These are phyloP conservation scores for Eumerus sabulonum DNA, from an alignment of 2,888 invertebrate genomes.

Conservation along the genomic window DNA sequence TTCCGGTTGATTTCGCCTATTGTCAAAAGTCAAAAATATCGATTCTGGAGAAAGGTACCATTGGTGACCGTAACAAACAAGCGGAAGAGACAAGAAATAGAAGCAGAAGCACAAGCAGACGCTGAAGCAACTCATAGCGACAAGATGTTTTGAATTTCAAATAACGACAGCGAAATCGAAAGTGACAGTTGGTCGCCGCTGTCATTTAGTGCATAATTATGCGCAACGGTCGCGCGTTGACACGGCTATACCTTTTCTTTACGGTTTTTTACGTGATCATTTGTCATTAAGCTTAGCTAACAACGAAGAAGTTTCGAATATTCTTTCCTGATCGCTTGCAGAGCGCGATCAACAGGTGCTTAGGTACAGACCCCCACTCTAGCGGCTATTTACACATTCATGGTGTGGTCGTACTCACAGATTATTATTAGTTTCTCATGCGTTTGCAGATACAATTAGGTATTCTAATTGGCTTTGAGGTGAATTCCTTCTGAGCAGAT, in stretches of 20 bases:
- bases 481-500: slow-evolving; percentile 31
- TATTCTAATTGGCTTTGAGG: slow-evolving; percentile 42
- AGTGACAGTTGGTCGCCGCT: slow-evolving; percentile 44
- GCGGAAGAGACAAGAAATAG: too few relatives aligned
- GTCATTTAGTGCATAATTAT: slow-evolving; percentile 28
- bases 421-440: slow-evolving; percentile 51
- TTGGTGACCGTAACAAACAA: slow-evolving; percentile 29
- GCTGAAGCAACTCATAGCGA: not conserved
- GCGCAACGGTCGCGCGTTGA: slow-evolving; percentile 9
- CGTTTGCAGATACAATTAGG: slow-evolving; percentile 56
- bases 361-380: not conserved
- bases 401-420: too few relatives aligned
- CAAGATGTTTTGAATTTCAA: slow-evolving; percentile 54
- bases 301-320: slow-evolving; percentile 38
- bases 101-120: too few relatives aligned
- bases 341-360: slow-evolving; percentile 10
- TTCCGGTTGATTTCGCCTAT: slow-evolving; percentile 2
- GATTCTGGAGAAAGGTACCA: slow-evolving; percentile 54
- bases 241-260: slow-evolving; percentile 1
- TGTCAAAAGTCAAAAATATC: slow-evolving; percentile 12
- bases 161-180: slow-evolving; percentile 55
- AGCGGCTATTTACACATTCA: slow-evolving; percentile 47
- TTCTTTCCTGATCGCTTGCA: slow-evolving; percentile 31
- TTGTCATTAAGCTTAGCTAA: slow-evolving; percentile 30
- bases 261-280: slow-evolving; percentile 33